A percentile compares a stretch with the other conserved stretches of the same genome.
Evolutionary conservation across 2,888 invertebrate species (phyloP).

Genomic region (Cryptus viduatorius): DNA sequence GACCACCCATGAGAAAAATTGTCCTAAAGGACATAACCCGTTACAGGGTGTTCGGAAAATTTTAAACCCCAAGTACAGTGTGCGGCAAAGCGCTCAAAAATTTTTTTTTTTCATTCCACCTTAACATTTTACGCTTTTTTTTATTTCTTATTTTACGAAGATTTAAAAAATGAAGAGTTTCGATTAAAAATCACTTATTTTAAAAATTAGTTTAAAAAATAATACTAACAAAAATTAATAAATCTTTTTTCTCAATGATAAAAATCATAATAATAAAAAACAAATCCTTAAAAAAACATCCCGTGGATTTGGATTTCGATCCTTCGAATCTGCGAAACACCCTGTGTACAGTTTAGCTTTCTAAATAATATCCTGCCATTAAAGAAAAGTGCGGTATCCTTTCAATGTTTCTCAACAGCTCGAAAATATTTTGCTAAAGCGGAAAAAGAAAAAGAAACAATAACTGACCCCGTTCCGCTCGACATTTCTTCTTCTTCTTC

Average conservation of each 20-base stretch:
- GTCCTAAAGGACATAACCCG: not conserved
- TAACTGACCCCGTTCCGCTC: slow-evolving; percentile 64
- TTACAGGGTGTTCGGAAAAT: not conserved
- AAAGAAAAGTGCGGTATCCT: not conserved
- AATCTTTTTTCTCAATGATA: too few relatives aligned
- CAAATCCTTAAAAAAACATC: not conserved
- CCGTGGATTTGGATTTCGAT: too few relatives aligned
- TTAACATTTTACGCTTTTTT: too few relatives aligned
- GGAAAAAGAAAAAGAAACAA: not conserved
- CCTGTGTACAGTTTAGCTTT: not conserved
- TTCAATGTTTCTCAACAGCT: not conserved
- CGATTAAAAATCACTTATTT: too few relatives aligned
- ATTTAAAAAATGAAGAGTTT: too few relatives aligned
- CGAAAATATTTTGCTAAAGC: not conserved
- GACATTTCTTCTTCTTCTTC: slow-evolving; percentile 53
- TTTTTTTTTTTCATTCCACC: too few relatives aligned
- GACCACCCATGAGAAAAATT: slow-evolving; percentile 3
- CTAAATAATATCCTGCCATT: not conserved
- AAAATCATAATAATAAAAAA: too few relatives aligned
- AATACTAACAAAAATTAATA: too few relatives aligned
- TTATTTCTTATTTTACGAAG: too few relatives aligned
- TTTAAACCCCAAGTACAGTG: not conserved
- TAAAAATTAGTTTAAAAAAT: too few relatives aligned
- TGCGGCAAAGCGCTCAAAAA: too few relatives aligned
- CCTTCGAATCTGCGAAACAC: not conserved